Conservation (phyloP, 2,888 invertebrate species). For the Brachypterus glaber region DNA sequence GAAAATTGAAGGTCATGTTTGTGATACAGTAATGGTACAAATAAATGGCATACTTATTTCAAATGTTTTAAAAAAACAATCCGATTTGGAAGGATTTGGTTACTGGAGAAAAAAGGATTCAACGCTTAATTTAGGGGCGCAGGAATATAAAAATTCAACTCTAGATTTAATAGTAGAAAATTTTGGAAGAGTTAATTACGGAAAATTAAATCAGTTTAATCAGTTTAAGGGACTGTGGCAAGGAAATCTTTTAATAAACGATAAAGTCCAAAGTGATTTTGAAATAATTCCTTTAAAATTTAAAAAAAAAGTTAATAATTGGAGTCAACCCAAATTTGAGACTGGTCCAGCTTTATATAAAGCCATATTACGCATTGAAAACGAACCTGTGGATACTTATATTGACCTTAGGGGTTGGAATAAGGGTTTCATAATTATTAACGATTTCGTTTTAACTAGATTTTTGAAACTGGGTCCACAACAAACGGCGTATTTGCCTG, state of each 20-base stretch:
- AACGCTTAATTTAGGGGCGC: slow-evolving; percentile 27
- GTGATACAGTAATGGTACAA: slow-evolving; percentile 45
- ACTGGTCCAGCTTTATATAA: slow-evolving; percentile 54
- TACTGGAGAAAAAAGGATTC: slow-evolving; percentile 37
- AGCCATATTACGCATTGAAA: slow-evolving; percentile 41
- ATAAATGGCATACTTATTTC: slow-evolving; percentile 40
- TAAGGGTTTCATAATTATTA: slow-evolving; percentile 77
- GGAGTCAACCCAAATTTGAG: slow-evolving; percentile 63
- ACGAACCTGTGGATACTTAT: slow-evolving; percentile 62
- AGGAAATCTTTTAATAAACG: slow-evolving; percentile 41
- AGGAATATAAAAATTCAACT: slow-evolving; percentile 25
- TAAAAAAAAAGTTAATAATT: slow-evolving; percentile 31
- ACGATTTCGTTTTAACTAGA: slow-evolving; percentile 77
- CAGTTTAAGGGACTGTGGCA: slow-evolving; percentile 38
- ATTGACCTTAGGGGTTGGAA: slow-evolving; percentile 73
- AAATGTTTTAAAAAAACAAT: slow-evolving; percentile 23
- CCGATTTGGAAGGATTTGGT: slow-evolving; percentile 38
- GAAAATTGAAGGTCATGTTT: slow-evolving; percentile 38
- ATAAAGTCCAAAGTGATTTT: slow-evolving; percentile 38
- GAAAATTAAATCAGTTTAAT: slow-evolving; percentile 36
- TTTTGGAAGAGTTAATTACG: slow-evolving; percentile 66
- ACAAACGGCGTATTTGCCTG: slow-evolving; percentile 73
- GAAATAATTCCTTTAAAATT: slow-evolving; percentile 46
- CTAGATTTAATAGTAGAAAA: slow-evolving; percentile 55
- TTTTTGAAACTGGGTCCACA: slow-evolving; percentile 74